phyloP scores from a whole-genome alignment of 2,113 vertebrate genomes.

The Burhinus oedicnemus region DNA sequence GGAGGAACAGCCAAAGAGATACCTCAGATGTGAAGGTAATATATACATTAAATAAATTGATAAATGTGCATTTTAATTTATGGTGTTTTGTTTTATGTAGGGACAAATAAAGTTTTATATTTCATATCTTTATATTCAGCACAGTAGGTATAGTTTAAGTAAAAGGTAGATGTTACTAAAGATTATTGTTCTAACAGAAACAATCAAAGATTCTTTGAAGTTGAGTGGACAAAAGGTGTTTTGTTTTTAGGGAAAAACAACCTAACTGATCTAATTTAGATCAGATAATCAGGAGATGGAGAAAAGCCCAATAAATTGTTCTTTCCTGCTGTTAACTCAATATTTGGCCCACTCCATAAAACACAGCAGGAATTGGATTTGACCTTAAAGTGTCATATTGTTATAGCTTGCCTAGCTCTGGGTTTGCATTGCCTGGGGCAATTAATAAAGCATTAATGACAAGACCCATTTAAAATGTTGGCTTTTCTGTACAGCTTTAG shows the following conservation, averaged over 20 bases:
- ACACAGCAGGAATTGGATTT: conserved; percentile 87
- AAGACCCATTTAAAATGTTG: conserved; percentile 96
- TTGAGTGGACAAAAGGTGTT: conserved; percentile 62
- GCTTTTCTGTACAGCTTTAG: conserved; percentile 87
- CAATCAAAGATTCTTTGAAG: conserved; percentile 59
- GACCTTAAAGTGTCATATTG: conserved; percentile 99
- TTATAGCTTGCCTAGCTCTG: conserved; percentile 86
- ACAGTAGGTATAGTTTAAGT: neutral
- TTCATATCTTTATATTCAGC: neutral
- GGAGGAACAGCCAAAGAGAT: conserved; percentile 96
- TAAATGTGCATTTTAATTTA: neutral
- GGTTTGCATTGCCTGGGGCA: conserved; percentile 88
- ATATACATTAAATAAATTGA: neutral
- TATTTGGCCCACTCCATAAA: conserved; percentile 87
- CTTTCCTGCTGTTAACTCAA: conserved; percentile 88
- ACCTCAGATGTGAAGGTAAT: conserved; percentile 94
- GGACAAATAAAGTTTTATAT: neutral
- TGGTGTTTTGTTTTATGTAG: neutral
- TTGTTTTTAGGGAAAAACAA: conserved; percentile 63
- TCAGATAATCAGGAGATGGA: conserved; percentile 75
- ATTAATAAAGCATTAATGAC: conserved; percentile 99
- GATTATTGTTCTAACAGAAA: conserved; percentile 33
- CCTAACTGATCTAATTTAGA: conserved; percentile 73
- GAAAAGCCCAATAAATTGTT: conserved; percentile 77
- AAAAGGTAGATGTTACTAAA: neutral